phyloP scores from a whole-genome alignment of 2,888 invertebrate genomes.

The Apocheima hispidaria region DNA sequence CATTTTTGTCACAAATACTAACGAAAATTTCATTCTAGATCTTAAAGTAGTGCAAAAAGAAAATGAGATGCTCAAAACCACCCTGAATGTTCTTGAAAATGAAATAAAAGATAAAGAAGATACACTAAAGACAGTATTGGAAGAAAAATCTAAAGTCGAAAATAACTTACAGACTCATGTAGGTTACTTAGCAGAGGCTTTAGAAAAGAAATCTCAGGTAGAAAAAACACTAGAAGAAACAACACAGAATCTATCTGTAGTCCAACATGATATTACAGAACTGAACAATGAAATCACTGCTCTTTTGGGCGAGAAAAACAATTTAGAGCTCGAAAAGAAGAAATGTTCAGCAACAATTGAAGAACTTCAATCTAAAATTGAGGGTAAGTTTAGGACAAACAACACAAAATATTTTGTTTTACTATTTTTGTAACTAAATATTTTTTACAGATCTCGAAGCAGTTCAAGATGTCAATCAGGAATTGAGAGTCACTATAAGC shows the following conservation, averaged over 20 bases:
- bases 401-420: neutral
- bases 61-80: conserved; percentile 48
- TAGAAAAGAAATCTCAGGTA: conserved; percentile 13
- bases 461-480: conserved; percentile 1
- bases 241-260: conserved; percentile 48
- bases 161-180: conserved; percentile 6
- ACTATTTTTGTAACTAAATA: neutral
- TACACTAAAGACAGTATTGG: conserved; percentile 43
- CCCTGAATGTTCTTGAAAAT: conserved; percentile 41
- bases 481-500: neutral
- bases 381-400: conserved; percentile 5
- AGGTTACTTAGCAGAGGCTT: neutral
- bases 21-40: conserved; percentile 44
- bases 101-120: conserved; percentile 39
- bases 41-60: conserved; percentile 48
- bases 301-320: conserved; percentile 57
- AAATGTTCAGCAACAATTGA: conserved; percentile 33
- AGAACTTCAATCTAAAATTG: conserved; percentile 29
- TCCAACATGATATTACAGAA: conserved; percentile 51
- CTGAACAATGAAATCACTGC: conserved; percentile 46
- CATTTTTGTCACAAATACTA: neutral
- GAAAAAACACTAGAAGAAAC: conserved; percentile 53
- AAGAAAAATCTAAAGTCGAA: conserved; percentile 40
- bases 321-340: conserved; percentile 37
- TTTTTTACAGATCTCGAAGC: conserved; percentile 7